These are phyloP conservation scores for Mayetiola destructor DNA, from an alignment of 2,888 invertebrate species.

Conservation along the genomic window DNA sequence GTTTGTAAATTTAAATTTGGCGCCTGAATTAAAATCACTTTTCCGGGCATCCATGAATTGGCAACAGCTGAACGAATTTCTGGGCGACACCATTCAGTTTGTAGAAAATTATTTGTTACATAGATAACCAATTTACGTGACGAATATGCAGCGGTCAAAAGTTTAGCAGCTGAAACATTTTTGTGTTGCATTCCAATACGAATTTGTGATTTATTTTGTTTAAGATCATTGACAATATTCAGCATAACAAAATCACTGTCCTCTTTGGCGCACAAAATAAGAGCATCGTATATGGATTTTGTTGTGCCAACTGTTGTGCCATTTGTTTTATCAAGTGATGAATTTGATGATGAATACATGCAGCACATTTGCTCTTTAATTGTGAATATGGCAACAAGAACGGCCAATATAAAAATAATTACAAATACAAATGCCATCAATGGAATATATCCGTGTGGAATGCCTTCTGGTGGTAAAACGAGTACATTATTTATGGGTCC, in stretches of 20 bases:
- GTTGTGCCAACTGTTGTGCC: neutral
- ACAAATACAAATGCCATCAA: conserved; percentile 68
- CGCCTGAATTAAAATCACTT: conserved; percentile 10
- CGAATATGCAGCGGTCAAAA: conserved; percentile 74
- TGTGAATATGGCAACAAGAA: conserved; percentile 63
- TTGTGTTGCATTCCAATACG: conserved; percentile 79
- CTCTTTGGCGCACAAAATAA: conserved; percentile 81
- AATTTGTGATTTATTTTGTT: conserved; percentile 67
- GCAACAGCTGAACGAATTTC: conserved; percentile 50
- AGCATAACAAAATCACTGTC: conserved; percentile 82
- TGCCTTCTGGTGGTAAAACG: conserved; percentile 49
- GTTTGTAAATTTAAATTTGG: conserved; percentile 6
- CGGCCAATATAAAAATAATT: conserved; percentile 60
- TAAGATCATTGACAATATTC: conserved; percentile 68
- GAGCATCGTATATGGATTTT: conserved; percentile 57
- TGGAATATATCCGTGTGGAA: conserved; percentile 52
- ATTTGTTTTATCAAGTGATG: neutral
- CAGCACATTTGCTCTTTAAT: conserved; percentile 67
- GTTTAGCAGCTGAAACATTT: conserved; percentile 42
- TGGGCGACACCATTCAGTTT: conserved; percentile 84
- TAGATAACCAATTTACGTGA: conserved; percentile 76
- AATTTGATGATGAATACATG: neutral
- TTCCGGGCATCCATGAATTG: conserved; percentile 14
- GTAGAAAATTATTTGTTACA: conserved; percentile 74
- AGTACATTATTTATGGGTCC: conserved; percentile 14